Evolutionary conservation across 2,888 invertebrate species (phyloP), one percentile per base, ranked within the genome.

Genomic region (Aphelenchoides bicaudatus): DNA sequence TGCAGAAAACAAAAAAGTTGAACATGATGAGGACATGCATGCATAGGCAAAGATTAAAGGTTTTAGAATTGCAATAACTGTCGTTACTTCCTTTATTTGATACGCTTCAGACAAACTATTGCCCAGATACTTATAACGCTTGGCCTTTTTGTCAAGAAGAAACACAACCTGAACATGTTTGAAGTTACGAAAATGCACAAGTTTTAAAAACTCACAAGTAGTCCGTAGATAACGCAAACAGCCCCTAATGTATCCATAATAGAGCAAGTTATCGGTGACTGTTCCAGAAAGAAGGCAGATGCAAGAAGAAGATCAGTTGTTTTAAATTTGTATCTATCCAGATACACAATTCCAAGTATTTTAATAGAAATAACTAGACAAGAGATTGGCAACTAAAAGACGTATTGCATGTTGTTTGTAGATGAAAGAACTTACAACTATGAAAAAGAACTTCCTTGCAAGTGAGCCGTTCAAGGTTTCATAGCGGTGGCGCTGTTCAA

Each of bases 101-200:
- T 23, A 51, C 23, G 38, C 39, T 29, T 51, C 52, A 25, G 47
- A 34, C 16, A 51, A 30, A 16, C 21, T 51, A n/a, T 51, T 46
- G 10, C 52, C 52, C 8, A 16, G n/a, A 13, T 21, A 51, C 3
- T 27, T n/a, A 4, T 51, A 39, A 31, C 37, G 21, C 31, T 51
- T 51, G 25, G 52, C 52, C 25, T 34, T 43, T 10, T 25, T 19
- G 23, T 43, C 43, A 6, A 43, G 21, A 6, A 21, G 16, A 19
- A 19, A 43, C 16, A 43, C 16, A n/a, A 43, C 43, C 43, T 43
- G 34, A 34, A 34, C 10, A n/a, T 10, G n/a, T 10, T 10, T n/a
- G 10, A n/a, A 21, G 43, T 21, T 21, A 43, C 10, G 23, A 43
- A 19, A n/a, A 43, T 21, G 25, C 16, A 8, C 16, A 43, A 21